Percentiles rank a stretch among this genome's conserved stretches.
phyloP scores from a whole-genome alignment of 2,113 vertebrate genomes.

The Falco punctatus region DNA sequence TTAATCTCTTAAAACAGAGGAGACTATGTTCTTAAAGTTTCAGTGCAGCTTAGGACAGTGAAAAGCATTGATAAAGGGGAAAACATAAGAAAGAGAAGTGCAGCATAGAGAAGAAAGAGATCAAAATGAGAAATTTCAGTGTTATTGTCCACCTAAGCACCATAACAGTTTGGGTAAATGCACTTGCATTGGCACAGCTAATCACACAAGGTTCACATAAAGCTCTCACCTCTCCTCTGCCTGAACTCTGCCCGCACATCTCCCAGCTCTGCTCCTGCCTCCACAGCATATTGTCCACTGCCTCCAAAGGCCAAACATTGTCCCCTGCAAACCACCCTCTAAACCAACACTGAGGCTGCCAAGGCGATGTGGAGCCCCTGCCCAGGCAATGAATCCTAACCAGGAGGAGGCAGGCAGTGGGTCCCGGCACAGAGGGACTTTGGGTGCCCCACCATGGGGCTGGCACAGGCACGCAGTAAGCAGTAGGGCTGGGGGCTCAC shows the following conservation, averaged over 20 bases:
- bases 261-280: not conserved
- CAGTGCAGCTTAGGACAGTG: not conserved
- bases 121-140: not conserved
- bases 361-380: rapidly evolving
- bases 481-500: not conserved
- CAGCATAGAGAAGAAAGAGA: not conserved
- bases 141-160: not conserved
- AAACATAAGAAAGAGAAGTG: not conserved
- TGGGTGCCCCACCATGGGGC: not conserved
- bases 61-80: not conserved
- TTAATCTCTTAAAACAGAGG: not conserved
- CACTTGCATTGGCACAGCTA: not conserved
- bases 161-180: rapidly evolving
- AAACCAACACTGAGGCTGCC: not conserved
- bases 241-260: not conserved
- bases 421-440: not conserved
- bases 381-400: not conserved
- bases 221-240: not conserved
- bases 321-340: not conserved
- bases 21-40: not conserved
- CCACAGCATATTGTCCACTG: not conserved
- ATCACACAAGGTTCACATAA: not conserved
- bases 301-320: not conserved
- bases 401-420: not conserved
- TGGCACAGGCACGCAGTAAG: rapidly evolving